Evolutionary conservation across 92 coral and sea anemone species (phyloP), one percentile per base, ranked within the genome.

Genomic region (Parazoanthus atlanticus): DNA sequence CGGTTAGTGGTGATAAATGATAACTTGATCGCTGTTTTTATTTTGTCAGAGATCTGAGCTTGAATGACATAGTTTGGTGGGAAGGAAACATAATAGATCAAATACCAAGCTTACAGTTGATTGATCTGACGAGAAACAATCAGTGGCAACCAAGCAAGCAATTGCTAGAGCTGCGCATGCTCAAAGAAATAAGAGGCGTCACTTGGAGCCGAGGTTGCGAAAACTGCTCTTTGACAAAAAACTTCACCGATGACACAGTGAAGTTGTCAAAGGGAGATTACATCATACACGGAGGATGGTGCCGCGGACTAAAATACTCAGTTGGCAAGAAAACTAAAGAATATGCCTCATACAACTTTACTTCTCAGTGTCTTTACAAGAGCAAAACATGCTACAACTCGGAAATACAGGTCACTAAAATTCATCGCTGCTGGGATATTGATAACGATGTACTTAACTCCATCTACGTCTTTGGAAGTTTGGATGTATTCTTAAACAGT

Each of bases 181-280:
- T 95, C n/a, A 58, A 90, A 64, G 86, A 86, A 4, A 88, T 95
- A 25, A 80, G 81, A 28, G 98, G 96, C 23, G 26, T 90, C 23
- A 90, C 94, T 12, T 95, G 98, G 98, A 95, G 88, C 61, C 31
- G 70, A 21, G 64, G 72, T 32, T 95, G 98, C 31, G 41, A n/a
- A 31, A 89, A 89, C 80, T 84, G 93, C 79, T 86, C 85, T 33
- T 91, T 94, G 25, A 67, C 86, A 3, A 94, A 80, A 33, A 93
- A 92, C 47, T 71, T 79, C 43, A 89, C 86, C 40, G 69, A 7
- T 43, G 78, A 69, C 41, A 16, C 38, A 12, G 15, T 70, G 4
- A 84, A 84, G 78, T 0, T 69, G 30, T 40, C 76, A 52, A 70
- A 71, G 33, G 87, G 78, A 41, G 49, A 28, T 8, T 84, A 84